Evolutionary conservation across 2,113 vertebrate species (phyloP).

Genomic region (Stomatorhinus ivindoensis): DNA sequence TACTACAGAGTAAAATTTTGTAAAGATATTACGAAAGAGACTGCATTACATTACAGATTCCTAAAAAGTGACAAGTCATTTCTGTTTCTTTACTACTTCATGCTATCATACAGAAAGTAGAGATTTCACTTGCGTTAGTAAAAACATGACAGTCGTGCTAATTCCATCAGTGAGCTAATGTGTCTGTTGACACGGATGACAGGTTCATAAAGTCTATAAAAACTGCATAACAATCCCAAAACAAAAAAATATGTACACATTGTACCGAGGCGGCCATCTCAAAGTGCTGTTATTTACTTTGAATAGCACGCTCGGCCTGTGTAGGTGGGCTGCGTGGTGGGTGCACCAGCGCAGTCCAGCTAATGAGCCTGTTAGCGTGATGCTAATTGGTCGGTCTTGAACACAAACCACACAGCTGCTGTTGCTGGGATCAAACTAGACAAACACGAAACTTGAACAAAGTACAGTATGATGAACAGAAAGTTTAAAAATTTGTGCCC

Average conservation of each 20-base stretch:
- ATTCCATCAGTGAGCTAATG: not conserved
- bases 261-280: not conserved
- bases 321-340: not conserved
- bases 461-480: not conserved
- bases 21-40: not conserved
- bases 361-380: not conserved
- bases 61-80: not conserved
- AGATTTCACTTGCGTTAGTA: not conserved
- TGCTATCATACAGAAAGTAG: not conserved
- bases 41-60: not conserved
- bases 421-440: not conserved
- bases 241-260: not conserved
- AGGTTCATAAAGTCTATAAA: not conserved
- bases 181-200: not conserved
- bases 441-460: not conserved
- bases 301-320: not conserved
- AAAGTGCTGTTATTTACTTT: not conserved
- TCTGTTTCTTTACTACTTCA: not conserved
- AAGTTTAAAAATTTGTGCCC: not conserved
- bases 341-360: not conserved
- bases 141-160: not conserved
- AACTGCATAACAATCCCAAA: not conserved
- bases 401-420: not conserved
- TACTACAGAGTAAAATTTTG: not conserved
- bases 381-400: not conserved